Evolutionary conservation across 1,140 invertebrate species (phyloP).

Genomic region (Drosophila busckii): DNA sequence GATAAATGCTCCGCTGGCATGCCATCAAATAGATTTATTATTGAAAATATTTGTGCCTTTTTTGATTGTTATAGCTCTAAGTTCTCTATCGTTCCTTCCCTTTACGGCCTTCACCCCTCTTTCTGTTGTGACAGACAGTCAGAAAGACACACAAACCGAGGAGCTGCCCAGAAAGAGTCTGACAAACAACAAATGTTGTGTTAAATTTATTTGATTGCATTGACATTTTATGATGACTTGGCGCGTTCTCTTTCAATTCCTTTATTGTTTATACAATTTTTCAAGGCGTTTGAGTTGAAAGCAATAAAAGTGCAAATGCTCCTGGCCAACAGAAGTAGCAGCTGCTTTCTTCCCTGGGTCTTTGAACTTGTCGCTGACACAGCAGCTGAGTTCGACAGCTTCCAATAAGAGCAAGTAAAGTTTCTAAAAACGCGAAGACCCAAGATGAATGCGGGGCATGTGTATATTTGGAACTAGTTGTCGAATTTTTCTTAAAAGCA

Average conservation of each 20-base stretch:
- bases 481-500: no score
- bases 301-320: conserved; percentile 66
- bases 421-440: neutral
- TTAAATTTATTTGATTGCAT: conserved; percentile 71
- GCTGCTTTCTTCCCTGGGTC: conserved; percentile 15
- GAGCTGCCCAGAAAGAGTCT: conserved; percentile 1
- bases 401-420: conserved; percentile 18
- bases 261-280: conserved; percentile 48
- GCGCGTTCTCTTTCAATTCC: conserved; percentile 38
- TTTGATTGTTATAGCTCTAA: conserved; percentile 49
- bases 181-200: conserved; percentile 59
- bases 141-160: neutral
- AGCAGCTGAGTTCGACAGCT: conserved; percentile 25
- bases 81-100: neutral
- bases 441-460: neutral
- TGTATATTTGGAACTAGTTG: no score
- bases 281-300: conserved; percentile 56
- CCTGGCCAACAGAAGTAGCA: conserved; percentile 31
- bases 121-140: conserved; percentile 36
- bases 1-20: conserved; percentile 47
- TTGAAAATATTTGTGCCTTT: conserved; percentile 71
- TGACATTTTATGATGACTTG: conserved; percentile 68
- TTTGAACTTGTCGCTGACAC: conserved; percentile 30
- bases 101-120: conserved; percentile 1
- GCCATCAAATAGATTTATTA: conserved; percentile 78